Evolutionary conservation across 2,797 vertebrate genomes (phyloP), one percentile per base, ranked within the genome.

Genomic region (Echiichthys vipera): DNA sequence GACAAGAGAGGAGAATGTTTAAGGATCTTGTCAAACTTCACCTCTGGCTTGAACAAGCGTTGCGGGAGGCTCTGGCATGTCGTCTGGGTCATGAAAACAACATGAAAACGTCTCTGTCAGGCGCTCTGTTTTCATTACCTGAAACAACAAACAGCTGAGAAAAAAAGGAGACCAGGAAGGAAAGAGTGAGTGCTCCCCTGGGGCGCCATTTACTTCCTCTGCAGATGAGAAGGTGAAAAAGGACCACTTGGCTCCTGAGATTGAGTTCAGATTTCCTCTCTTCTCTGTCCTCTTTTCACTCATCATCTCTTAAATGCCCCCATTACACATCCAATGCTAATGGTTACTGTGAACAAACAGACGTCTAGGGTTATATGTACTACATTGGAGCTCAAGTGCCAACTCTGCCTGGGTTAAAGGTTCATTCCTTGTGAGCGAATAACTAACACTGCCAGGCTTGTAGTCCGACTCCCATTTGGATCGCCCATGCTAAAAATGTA

Each of bases 121-220:
- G 86, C 86, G 45, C 92, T 93, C 71, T 95, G 94, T 94, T 95
- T 94, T 87, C 89, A 92, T 93, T 92, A 94, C 91, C 90, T 92
- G 85, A 77, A 74, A 90, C 68, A 93, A 93, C 90, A 93, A 93
- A 93, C 89, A 91, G 77, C 7, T 3, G 59, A 53, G 80, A 74
- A 49, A 76, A 71, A 57, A 49, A 63, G 78, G 81, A 84, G 83
- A 78, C 47, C 22, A 82, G 86, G 84, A 84, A 86, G 89, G 87
- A 87, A 90, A 84, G 87, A 88, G 71, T 32, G 87, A 90, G 87
- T 84, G 89, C 77, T 91, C 84, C 30, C 77, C 86, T 67, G 77
- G 87, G 85, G 89, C 84, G 47, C 80, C 84, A 80, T 89, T 84
- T 72, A 91, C 86, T 91, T 92, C 92, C 91, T 85, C 87, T 89